Evolutionary conservation across 2,113 vertebrate species (phyloP).

Genomic region (Forbesichthys papilliferus): DNA sequence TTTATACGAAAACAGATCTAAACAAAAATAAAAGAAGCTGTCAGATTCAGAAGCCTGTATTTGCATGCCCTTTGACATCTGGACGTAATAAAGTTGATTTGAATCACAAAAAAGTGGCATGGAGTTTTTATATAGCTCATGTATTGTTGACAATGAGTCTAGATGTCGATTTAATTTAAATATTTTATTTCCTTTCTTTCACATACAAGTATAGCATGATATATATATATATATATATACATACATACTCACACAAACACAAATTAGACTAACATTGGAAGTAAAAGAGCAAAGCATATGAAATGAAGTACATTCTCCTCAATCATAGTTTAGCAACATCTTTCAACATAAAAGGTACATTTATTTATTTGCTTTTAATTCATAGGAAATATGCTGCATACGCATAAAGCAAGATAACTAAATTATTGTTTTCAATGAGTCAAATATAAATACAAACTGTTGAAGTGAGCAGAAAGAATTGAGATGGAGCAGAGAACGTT

Average conservation of each 20-base stretch:
- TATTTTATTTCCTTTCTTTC: constrained; percentile 45
- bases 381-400: constrained; percentile 49
- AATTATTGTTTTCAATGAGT: constrained; percentile 15
- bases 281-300: constrained; percentile 32
- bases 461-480: not conserved
- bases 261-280: constrained; percentile 18
- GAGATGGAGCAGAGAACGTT: not conserved
- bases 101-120: constrained; percentile 58
- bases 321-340: constrained; percentile 29
- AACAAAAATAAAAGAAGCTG: constrained; percentile 57
- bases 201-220: constrained; percentile 37
- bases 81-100: constrained; percentile 82
- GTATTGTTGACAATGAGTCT: not conserved
- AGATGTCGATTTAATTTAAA: constrained; percentile 34
- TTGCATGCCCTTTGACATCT: constrained; percentile 82
- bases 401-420: constrained; percentile 2
- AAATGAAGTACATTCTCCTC: constrained; percentile 12
- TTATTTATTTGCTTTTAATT: constrained; percentile 56
- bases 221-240: constrained; percentile 6
- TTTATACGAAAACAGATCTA: constrained; percentile 83
- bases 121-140: not conserved
- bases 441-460: constrained; percentile 14
- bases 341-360: constrained; percentile 52
- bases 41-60: constrained; percentile 79
- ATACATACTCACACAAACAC: constrained; percentile 7